phyloP scores from a whole-genome alignment of 1,140 invertebrate species.

The Pseudachorutes palmiensis region DNA sequence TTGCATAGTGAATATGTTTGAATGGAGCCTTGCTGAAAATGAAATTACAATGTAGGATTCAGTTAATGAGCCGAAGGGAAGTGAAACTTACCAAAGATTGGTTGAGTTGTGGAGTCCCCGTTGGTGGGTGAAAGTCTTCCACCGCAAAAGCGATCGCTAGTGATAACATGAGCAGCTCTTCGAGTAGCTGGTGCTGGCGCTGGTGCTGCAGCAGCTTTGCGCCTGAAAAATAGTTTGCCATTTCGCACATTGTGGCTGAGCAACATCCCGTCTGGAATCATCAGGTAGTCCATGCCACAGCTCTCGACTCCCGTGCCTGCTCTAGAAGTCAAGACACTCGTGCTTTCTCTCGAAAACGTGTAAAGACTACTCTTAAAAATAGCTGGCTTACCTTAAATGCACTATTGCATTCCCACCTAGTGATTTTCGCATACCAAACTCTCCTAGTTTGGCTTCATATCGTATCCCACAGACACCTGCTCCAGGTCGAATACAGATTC shows the following conservation, averaged over 20 bases:
- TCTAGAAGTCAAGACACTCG: conserved; percentile 15
- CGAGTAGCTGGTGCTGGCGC: conserved; percentile 12
- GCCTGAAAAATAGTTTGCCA: conserved; percentile 19
- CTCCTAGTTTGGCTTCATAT: conserved; percentile 31
- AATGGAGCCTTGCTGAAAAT: conserved; percentile 23
- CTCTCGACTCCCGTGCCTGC: conserved; percentile 25
- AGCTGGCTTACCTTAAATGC: conserved; percentile 30
- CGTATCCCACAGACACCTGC: conserved; percentile 34
- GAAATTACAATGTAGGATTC: background rate
- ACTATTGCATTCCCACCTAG: conserved; percentile 19
- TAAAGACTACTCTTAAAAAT: no score
- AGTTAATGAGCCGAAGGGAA: conserved; percentile 3
- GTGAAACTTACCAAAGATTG: conserved; percentile 27
- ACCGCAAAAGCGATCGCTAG: conserved; percentile 33
- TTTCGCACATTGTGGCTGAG: background rate
- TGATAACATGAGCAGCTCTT: conserved; percentile 3
- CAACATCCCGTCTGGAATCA: conserved; percentile 31
- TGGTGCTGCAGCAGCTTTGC: conserved; percentile 14
- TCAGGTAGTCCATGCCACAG: conserved; percentile 33
- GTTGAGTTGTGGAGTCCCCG: conserved; percentile 23
- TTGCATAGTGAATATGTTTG: conserved; percentile 29
- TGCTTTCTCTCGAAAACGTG: background rate
- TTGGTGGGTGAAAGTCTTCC: conserved; percentile 24
- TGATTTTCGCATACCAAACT: conserved; percentile 34
- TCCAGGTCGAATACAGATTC: conserved; percentile 38